Evolutionary conservation across 2,888 invertebrate genomes (phyloP).

Genomic region (Lagria hirta): DNA sequence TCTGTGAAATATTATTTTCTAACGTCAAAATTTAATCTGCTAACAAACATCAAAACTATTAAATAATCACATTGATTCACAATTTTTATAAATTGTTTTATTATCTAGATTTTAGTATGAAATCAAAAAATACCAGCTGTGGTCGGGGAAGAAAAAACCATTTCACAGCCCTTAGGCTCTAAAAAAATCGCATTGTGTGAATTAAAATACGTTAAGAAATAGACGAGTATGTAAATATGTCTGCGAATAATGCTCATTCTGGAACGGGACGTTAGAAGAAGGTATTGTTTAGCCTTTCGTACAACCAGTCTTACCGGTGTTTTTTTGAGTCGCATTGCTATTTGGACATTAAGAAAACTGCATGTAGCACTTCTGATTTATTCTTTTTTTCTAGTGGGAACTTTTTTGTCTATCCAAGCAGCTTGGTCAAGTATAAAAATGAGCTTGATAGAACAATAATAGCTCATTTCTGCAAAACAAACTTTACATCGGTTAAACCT

Average conservation of each 20-base stretch:
- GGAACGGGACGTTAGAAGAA: conserved; percentile 23
- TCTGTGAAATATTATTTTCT: conserved; percentile 1
- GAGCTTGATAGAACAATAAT: no score
- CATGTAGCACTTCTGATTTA: conserved; percentile 15
- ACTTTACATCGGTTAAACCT: no score
- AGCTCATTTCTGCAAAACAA: no score
- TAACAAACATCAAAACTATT: conserved; percentile 6
- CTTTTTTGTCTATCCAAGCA: conserved; percentile 16
- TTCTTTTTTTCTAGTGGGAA: conserved; percentile 14
- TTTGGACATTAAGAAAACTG: conserved; percentile 25
- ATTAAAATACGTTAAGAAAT: conserved; percentile 21
- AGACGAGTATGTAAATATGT: conserved; percentile 25
- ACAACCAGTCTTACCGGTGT: conserved; percentile 22
- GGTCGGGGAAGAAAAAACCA: no score
- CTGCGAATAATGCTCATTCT: conserved; percentile 26
- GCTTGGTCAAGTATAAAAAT: no score
- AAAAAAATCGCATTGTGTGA: conserved; percentile 25
- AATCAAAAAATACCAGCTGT: no score
- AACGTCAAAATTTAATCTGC: conserved; percentile 15
- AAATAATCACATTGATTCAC: conserved; percentile 3
- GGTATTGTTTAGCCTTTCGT: conserved; percentile 11
- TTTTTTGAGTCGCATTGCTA: conserved; percentile 21
- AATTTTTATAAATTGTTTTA: no score
- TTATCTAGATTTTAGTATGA: no score
- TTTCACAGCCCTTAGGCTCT: conserved; percentile 1